Evolutionary conservation across 2,113 vertebrate genomes (phyloP).

Genomic region (Herpetotheres cachinnans): DNA sequence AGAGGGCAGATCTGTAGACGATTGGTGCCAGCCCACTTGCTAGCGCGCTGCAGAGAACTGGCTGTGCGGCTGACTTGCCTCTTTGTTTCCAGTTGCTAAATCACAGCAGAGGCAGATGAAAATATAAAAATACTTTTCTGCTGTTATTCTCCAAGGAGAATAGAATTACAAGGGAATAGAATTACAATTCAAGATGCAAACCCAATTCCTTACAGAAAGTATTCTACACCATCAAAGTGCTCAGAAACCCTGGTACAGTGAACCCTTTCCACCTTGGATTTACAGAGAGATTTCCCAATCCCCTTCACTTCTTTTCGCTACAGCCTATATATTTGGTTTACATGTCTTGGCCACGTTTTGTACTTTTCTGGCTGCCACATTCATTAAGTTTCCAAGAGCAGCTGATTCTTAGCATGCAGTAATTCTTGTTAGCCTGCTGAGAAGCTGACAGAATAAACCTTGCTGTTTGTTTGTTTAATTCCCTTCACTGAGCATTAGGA

Average conservation of each 20-base stretch:
- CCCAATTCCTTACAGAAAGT: background rate
- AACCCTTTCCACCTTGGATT: background rate
- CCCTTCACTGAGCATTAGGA: conserved; percentile 40
- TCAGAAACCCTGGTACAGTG: background rate
- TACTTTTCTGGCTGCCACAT: conserved; percentile 3
- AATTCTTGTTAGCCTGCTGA: conserved; percentile 50
- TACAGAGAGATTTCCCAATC: background rate
- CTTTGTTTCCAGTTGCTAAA: conserved; percentile 1
- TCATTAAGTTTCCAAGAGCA: conserved; percentile 42
- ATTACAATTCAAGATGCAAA: background rate
- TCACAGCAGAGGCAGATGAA: background rate
- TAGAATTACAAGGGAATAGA: background rate
- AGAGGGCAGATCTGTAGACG: background rate
- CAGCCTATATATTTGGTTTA: background rate
- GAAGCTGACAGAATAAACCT: conserved; percentile 51
- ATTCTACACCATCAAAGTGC: background rate
- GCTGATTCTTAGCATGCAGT: conserved; percentile 35
- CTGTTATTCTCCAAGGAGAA: background rate
- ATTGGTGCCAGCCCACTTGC: background rate
- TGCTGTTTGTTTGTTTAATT: conserved; percentile 52
- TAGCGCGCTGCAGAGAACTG: background rate
- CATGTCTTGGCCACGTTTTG: background rate
- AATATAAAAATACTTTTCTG: background rate
- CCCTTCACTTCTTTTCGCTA: background rate
- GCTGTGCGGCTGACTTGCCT: background rate